Base-by-base conservation (phyloP, 1,140 invertebrate species). In the Andrena cerasifolii region DNA sequence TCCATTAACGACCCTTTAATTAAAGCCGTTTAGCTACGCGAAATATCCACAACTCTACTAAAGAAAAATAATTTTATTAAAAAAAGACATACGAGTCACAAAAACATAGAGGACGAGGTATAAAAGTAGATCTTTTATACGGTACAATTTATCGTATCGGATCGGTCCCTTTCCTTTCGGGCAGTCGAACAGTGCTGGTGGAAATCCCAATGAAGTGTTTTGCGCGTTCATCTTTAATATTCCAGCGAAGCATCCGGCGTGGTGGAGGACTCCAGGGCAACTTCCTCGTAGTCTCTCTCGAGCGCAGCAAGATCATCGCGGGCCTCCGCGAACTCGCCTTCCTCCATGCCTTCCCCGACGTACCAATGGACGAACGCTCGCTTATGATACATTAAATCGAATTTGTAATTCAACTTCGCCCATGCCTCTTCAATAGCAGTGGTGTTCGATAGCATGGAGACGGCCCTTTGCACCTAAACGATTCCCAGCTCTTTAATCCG, bases 281-380 rank as follows among this genome's bases (percentile, higher is more conserved):
- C 93, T 88, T 95, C 94, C 83, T 90, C 93, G 76, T 95, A 95
- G 90, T 97, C 96, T 87, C 94, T 94, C 84, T 96, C 94, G 21
- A 96, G 90, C 18, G 96, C 95, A 66, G 95, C 95, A 67, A 97
- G 90, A 93, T 85, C 84, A 3, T 85, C 84, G 12, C 84, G 82
- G 0, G 84, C 84, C 14, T 85, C 84, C 26, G 84, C 83, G 82
- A 95, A 95, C 89, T 96, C 96, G 3, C 94, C 94, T 92, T 97
- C 96, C 89, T 97, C 96, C 94, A 97, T 95, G 63, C 96, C 96
- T 94, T 97, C 96, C 6, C 96, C 96, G 8, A 97, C 94, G 85
- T 95, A 96, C 93, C 96, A 96, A 89, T 96, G 96, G 21, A 97
- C 94, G 87, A 97, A 96, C 2, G 96, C 96, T 45, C 96, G 89